phyloP scores from a whole-genome alignment of 2,797 vertebrate genomes.

The Sebastes jordani region DNA sequence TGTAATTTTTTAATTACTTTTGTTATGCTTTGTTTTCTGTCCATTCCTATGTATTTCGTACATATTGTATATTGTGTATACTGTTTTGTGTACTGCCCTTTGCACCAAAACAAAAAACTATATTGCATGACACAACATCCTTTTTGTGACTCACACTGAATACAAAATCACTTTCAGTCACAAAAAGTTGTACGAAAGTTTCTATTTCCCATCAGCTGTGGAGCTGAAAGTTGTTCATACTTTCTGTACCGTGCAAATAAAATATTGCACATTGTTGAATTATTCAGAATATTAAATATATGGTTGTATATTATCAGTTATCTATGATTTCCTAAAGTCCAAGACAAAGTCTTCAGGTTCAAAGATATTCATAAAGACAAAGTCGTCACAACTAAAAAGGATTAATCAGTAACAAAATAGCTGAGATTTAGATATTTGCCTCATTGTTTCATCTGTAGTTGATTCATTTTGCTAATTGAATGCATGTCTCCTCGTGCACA shows the following conservation, averaged over 20 bases:
- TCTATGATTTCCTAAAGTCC: background rate
- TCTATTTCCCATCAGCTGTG: background rate
- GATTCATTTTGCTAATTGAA: background rate
- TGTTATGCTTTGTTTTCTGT: background rate
- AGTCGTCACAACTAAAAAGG: background rate
- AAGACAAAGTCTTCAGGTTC: background rate
- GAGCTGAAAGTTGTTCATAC: background rate
- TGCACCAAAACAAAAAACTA: background rate
- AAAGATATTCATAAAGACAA: background rate
- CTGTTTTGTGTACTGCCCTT: background rate
- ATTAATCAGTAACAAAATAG: background rate
- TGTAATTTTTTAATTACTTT: too few relatives aligned
- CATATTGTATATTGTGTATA: background rate
- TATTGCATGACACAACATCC: background rate
- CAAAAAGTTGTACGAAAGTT: background rate
- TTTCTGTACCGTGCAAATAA: background rate
- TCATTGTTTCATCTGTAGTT: background rate
- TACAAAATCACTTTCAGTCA: background rate
- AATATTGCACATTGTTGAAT: background rate
- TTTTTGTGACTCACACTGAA: background rate
- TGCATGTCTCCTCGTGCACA: rapidly evolving
- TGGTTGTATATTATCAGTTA: background rate
- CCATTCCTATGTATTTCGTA: background rate
- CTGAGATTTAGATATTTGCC: background rate
- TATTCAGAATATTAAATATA: background rate